Evolutionary conservation across 2,797 vertebrate genomes (phyloP), one percentile per base, ranked within the genome.

Genomic region (Coreius guichenoti): DNA sequence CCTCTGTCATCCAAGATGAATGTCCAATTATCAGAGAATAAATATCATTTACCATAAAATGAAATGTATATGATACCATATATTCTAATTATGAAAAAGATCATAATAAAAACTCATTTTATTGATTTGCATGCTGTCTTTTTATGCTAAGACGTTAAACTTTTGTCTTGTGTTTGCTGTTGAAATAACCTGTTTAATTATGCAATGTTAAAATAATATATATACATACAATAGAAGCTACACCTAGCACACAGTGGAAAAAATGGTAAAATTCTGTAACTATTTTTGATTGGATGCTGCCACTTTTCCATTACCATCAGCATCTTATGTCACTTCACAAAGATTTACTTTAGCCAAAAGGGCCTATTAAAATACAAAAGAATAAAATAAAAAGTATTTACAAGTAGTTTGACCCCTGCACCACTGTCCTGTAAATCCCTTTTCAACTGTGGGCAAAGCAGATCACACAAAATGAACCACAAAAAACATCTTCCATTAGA

Each of bases 41-140:
- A 87, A 88, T 90, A 84, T 88, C 90, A 90, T 90, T 90, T 85
- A 91, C 80, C 78, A 82, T 91, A 86, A 87, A 92, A 88, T 88
- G 26, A 47, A 68, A 88, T 93, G 91, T 90, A 91, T 92, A 93
- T 92, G 88, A 83, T 86, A 88, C 80, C 93, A 92, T 93, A 91
- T 93, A 92, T 74, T 73, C 54, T 49, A 65, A 47, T 33, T 92
- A 93, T 93, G 85, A 91, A 93, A 91, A 91, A 85, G 77, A 88
- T 87, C 88, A 87, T 86, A 94, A 93, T 94, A 92, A 95, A 94
- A 90, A 43, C 91, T 85, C 91, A 92, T 89, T 82, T 89, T 87
- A 89, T 82, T 84, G 77, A 79, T 49, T 26, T 49, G 29, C 69
- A 31, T 86, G 45, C 51, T 78, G 39, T 85, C 51, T 80, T 75